These are phyloP conservation scores for Gallinago stenura DNA, from an alignment of 2,797 vertebrate genomes.

Conservation along the genomic window DNA sequence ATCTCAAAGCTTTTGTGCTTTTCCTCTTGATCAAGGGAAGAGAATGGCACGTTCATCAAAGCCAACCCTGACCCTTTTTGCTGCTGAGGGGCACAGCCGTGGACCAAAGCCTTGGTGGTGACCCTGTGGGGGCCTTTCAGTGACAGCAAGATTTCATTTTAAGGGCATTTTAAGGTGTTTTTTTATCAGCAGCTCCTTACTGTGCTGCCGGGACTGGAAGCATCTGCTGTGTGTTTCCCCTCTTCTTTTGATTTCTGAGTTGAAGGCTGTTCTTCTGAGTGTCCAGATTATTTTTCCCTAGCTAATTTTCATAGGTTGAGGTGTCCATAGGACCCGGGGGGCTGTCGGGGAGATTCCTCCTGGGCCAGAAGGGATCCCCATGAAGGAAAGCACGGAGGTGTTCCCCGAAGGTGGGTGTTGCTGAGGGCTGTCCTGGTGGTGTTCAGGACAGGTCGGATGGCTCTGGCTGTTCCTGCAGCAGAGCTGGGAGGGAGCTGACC, in stretches of 20 bases:
- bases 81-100: not conserved
- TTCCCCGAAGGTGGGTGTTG: not conserved
- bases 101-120: not conserved
- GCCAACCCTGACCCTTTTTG: not conserved
- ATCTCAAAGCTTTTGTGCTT: not conserved
- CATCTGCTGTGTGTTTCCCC: not conserved
- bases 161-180: not conserved
- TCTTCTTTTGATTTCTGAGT: not conserved
- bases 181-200: not conserved
- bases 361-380: too few species aligned
- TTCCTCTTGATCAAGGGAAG: not conserved
- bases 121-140: not conserved
- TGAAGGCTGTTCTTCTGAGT: not conserved
- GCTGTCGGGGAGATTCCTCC: too few species aligned
- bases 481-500: not conserved
- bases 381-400: not conserved
- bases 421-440: not conserved
- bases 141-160: not conserved
- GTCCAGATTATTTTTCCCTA: not conserved
- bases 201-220: not conserved
- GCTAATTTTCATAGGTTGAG: not conserved
- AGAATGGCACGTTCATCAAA: accelerated
- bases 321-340: too few species aligned
- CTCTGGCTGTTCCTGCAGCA: not conserved
- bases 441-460: not conserved